Evolutionary conservation across 35 echinoderm and acorn worm species (phyloP).

Genomic region (Holothuria glaberrima): DNA sequence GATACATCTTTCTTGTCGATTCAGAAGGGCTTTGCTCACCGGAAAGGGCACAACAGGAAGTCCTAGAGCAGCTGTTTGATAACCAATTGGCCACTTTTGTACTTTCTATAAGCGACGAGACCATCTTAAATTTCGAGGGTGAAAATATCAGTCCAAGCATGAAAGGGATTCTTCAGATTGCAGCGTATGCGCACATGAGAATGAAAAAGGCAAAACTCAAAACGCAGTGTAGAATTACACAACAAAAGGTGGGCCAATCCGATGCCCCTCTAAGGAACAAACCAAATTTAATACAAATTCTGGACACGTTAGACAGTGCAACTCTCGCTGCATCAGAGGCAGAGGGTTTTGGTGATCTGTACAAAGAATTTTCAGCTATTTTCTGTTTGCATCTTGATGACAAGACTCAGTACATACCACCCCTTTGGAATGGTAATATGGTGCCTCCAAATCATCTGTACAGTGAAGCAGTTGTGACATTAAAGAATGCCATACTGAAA

Average conservation of each 20-base stretch:
- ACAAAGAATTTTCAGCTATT: conserved; percentile 31
- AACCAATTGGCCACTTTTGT: too few species aligned
- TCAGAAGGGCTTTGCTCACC: too few species aligned
- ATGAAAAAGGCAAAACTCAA: conserved; percentile 17
- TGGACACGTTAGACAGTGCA: not conserved
- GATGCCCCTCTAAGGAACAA: not conserved
- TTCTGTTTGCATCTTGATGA: conserved; percentile 3
- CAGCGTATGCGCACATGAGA: conserved; percentile 5
- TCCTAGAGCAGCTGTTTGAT: too few species aligned
- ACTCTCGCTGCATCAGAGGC: not conserved
- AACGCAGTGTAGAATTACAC: conserved; percentile 17
- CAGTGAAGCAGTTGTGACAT: not conserved
- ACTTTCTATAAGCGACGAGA: too few species aligned
- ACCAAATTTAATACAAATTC: not conserved
- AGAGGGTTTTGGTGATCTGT: conserved; percentile 9
- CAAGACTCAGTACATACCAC: not conserved
- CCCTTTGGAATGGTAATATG: not conserved
- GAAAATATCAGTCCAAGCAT: too few species aligned
- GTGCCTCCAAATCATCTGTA: conserved; percentile 41
- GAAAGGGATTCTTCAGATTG: conserved; percentile 36
- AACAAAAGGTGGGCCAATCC: not conserved
- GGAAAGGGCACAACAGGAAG: too few species aligned
- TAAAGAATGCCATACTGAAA: too few species aligned
- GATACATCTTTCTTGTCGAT: too few species aligned
- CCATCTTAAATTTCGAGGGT: too few species aligned